These are phyloP conservation scores for Neoaliturus tenellus DNA, from an alignment of 2,888 invertebrate species.

Conservation along the genomic window DNA sequence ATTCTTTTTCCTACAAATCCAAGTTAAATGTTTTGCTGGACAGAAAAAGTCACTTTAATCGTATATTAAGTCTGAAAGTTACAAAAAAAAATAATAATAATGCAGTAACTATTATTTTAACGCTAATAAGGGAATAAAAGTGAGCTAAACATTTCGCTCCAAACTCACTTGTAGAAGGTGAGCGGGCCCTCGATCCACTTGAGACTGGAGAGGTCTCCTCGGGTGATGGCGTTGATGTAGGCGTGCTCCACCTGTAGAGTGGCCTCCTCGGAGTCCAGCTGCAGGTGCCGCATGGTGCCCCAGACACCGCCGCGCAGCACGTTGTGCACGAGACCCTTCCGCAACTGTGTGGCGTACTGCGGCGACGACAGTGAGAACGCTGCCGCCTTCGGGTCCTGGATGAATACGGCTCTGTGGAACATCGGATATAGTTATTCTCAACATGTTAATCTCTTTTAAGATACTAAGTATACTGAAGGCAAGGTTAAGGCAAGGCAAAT, in stretches of 20 bases:
- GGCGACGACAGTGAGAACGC: slow-evolving; percentile 77
- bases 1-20: no score
- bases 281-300: slow-evolving; percentile 92
- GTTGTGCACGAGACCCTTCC: slow-evolving; percentile 90
- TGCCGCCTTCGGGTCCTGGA: slow-evolving; percentile 79
- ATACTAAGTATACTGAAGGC: no score
- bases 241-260: slow-evolving; percentile 87
- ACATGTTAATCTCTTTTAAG: no score
- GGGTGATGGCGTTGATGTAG: slow-evolving; percentile 93
- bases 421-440: no score
- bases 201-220: slow-evolving; percentile 95
- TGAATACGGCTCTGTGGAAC: slow-evolving; percentile 75
- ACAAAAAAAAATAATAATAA: no score
- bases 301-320: slow-evolving; percentile 85
- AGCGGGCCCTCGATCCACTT: slow-evolving; percentile 95
- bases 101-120: no score
- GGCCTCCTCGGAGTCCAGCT: slow-evolving; percentile 73
- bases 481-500: no score
- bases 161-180: slow-evolving; percentile 76
- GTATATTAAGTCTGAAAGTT: no score
- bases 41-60: no score
- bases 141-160: no score
- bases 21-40: no score
- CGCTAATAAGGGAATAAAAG: no score
- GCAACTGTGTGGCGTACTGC: slow-evolving; percentile 79